Evolutionary conservation across 2,113 vertebrate species (phyloP).

Genomic region (Cynoglossus semilaevis): DNA sequence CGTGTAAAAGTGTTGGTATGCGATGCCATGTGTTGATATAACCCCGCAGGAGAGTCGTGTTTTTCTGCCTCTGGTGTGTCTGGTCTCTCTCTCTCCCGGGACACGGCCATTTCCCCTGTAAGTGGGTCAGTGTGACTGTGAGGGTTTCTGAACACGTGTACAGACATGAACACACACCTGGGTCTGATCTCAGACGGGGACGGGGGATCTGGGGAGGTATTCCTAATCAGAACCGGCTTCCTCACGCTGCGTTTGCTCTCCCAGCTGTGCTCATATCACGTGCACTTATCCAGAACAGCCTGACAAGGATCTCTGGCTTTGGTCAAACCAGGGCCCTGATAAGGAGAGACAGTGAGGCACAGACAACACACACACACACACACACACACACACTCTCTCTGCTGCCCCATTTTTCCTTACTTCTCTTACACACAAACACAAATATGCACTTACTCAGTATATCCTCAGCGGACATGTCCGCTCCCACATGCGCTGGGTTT

Average conservation of each 20-base stretch:
- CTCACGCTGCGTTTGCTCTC: constrained; percentile 39
- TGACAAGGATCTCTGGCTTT: constrained; percentile 61
- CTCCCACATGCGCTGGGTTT: constrained; percentile 12
- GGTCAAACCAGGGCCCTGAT: constrained; percentile 57
- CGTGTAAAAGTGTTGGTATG: constrained; percentile 46
- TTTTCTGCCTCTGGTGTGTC: constrained; percentile 39
- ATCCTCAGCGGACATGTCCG: neutral
- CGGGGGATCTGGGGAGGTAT: constrained; percentile 53
- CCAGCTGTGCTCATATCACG: constrained; percentile 55
- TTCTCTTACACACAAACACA: constrained; percentile 10
- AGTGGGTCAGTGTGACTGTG: constrained; percentile 63
- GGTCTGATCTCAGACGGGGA: constrained; percentile 62
- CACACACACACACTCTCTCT: too few relatives aligned
- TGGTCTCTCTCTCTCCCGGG: constrained; percentile 27
- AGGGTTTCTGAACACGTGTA: constrained; percentile 33
- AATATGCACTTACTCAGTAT: neutral
- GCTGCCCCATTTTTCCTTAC: constrained; percentile 18
- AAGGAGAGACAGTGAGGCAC: constrained; percentile 53
- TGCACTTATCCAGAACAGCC: constrained; percentile 47
- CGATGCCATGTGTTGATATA: constrained; percentile 43
- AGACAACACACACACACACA: constrained; percentile 30
- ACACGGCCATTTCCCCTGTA: constrained; percentile 47
- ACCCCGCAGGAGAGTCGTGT: constrained; percentile 25
- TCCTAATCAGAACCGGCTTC: constrained; percentile 70
- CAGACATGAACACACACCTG: constrained; percentile 51